Evolutionary conservation across 2,113 vertebrate genomes (phyloP).

Genomic region (Enhydra lutris): DNA sequence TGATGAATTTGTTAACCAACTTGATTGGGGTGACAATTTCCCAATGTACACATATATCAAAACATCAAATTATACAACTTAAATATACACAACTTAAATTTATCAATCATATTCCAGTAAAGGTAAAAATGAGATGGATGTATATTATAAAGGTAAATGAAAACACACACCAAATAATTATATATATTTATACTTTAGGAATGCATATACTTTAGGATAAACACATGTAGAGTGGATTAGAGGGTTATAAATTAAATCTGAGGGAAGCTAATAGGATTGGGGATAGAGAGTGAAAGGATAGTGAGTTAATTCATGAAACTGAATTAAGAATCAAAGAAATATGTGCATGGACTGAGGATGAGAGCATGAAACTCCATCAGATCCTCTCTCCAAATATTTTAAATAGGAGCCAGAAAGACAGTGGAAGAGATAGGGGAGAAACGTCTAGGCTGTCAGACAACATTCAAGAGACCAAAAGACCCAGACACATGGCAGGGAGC

Average conservation of each 20-base stretch:
- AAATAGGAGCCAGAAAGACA: not conserved
- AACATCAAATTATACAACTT: not conserved
- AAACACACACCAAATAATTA: not conserved
- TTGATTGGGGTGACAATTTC: not conserved
- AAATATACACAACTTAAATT: not conserved
- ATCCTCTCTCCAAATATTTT: not conserved
- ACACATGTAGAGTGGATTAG: not conserved
- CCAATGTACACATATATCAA: too few species aligned
- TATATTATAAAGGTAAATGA: not conserved
- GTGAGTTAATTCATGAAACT: too few species aligned
- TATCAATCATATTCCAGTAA: not conserved
- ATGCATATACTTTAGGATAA: not conserved
- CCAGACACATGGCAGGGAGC: rapidly evolving
- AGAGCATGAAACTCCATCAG: not conserved
- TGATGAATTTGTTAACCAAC: not conserved
- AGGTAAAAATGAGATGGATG: not conserved
- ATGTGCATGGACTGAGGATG: not conserved
- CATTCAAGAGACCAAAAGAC: not conserved
- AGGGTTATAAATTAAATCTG: constrained; percentile 38
- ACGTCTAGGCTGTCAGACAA: not conserved
- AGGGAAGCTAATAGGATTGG: constrained; percentile 3
- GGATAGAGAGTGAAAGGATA: not conserved
- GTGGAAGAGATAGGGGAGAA: not conserved
- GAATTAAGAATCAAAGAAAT: constrained; percentile 19
- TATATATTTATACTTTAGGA: not conserved